A percentile compares a stretch with the other conserved stretches of the same genome.
Evolutionary conservation across 35 echinoderm and acorn worm species (phyloP).

Genomic region (Amphiura filiformis): DNA sequence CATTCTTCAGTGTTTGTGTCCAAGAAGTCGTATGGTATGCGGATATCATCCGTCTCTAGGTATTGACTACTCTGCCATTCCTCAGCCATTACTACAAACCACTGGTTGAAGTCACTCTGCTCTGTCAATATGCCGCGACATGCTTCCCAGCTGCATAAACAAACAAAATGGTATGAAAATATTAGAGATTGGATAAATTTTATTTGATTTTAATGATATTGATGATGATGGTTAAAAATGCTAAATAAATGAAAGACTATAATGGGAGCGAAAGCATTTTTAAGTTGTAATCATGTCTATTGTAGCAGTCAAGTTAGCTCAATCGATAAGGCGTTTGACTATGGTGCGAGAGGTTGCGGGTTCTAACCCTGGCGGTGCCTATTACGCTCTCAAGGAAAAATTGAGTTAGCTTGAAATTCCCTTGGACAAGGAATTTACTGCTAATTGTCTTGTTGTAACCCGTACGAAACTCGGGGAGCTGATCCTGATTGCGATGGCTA

Average conservation of each 20-base stretch:
- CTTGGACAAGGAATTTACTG: no score
- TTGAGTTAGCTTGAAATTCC: no score
- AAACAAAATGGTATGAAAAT: neutral
- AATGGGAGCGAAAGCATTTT: no score
- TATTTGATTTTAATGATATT: neutral
- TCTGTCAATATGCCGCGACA: slow-evolving; percentile 40
- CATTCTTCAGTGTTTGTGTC: slow-evolving; percentile 39
- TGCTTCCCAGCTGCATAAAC: slow-evolving; percentile 59
- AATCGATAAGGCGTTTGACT: no score
- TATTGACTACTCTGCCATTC: slow-evolving; percentile 62
- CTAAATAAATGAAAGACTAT: no score
- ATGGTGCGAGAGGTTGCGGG: no score
- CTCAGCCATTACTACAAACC: slow-evolving; percentile 69
- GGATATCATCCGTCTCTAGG: slow-evolving; percentile 49
- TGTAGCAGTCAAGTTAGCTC: no score
- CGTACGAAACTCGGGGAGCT: no score
- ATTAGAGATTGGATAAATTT: neutral
- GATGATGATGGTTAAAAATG: neutral
- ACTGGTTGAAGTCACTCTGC: slow-evolving; percentile 42
- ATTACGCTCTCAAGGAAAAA: no score
- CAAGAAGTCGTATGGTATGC: slow-evolving; percentile 72
- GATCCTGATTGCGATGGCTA: no score
- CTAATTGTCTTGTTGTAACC: no score
- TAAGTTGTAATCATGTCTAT: neutral
- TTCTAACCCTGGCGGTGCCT: no score